Evolutionary conservation across 2,797 vertebrate species (phyloP).

Genomic region (Parotocinclus haroldoi): DNA sequence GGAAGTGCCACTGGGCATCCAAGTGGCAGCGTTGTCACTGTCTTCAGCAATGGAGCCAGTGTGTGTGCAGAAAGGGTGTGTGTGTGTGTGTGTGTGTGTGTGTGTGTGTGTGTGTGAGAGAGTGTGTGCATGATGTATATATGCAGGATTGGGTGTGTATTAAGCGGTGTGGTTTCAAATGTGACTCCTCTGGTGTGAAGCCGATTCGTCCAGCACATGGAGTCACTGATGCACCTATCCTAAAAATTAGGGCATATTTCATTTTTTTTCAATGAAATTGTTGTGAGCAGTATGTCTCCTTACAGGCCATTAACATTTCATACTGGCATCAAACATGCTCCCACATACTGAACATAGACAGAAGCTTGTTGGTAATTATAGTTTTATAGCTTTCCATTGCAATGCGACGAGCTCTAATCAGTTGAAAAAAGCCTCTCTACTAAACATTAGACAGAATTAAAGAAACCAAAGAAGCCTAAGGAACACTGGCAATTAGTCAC

Average conservation of each 20-base stretch:
- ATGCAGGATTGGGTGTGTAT: slow-evolving; percentile 2
- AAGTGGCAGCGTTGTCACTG: slow-evolving; percentile 41
- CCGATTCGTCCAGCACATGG: too few relatives aligned
- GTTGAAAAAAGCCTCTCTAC: slow-evolving; percentile 18
- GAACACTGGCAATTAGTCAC: slow-evolving; percentile 49
- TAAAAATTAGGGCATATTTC: too few relatives aligned
- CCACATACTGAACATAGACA: neutral
- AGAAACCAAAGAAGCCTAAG: slow-evolving; percentile 38
- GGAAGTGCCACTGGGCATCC: slow-evolving; percentile 68
- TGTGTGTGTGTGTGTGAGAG: neutral
- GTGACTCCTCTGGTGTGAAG: slow-evolving; percentile 14
- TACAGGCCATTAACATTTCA: neutral
- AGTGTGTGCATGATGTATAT: neutral
- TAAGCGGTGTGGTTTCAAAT: slow-evolving; percentile 15
- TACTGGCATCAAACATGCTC: neutral
- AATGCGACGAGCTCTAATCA: slow-evolving; percentile 16
- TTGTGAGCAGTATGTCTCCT: neutral
- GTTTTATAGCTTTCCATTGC: neutral
- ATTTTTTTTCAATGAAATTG: too few relatives aligned
- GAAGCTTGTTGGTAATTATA: neutral
- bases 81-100: neutral
- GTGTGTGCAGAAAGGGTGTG: slow-evolving; percentile 7
- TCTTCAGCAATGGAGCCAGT: slow-evolving; percentile 31
- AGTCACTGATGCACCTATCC: too few relatives aligned
- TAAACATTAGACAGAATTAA: slow-evolving; percentile 48